A percentile compares a stretch with the other conserved stretches of the same genome.
Conservation (phyloP, 1,140 invertebrate genomes). For the Magallana ariakensis region DNA sequence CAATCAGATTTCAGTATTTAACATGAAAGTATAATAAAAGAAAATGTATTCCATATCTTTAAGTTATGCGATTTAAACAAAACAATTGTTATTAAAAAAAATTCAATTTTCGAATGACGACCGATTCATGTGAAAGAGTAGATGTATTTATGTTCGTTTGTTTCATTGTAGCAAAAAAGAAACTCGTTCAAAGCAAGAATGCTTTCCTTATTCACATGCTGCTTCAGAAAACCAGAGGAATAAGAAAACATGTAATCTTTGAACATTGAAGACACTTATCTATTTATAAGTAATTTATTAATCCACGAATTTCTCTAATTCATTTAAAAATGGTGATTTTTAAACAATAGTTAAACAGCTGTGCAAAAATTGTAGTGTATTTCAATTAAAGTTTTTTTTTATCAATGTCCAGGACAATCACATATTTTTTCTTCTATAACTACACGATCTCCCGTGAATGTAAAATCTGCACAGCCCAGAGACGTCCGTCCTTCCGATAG, state of each 20-base stretch:
- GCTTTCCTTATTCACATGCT: not conserved
- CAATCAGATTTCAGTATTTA: too few species aligned
- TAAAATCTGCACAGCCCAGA: not conserved
- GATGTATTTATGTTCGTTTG: too few species aligned
- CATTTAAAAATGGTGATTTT: not conserved
- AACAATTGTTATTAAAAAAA: too few species aligned
- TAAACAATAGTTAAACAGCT: not conserved
- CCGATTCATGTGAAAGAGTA: too few species aligned
- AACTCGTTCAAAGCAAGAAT: not conserved
- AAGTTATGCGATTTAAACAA: too few species aligned
- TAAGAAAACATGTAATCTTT: not conserved
- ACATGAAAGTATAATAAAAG: too few species aligned
- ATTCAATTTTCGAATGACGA: too few species aligned
- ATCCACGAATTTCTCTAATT: not conserved
- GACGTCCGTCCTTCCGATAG: not conserved
- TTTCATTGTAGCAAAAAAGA: not conserved
- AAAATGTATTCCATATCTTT: too few species aligned
- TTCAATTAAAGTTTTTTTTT: not conserved
- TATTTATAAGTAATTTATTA: not conserved
- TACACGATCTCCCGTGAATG: not conserved
- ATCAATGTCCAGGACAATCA: slow-evolving; percentile 41
- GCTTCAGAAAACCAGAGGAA: not conserved
- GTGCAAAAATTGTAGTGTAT: not conserved
- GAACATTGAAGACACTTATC: not conserved
- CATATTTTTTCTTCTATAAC: slow-evolving; percentile 40